phyloP scores from a whole-genome alignment of 1,140 invertebrate species.

The Amphibalanus amphitrite region DNA sequence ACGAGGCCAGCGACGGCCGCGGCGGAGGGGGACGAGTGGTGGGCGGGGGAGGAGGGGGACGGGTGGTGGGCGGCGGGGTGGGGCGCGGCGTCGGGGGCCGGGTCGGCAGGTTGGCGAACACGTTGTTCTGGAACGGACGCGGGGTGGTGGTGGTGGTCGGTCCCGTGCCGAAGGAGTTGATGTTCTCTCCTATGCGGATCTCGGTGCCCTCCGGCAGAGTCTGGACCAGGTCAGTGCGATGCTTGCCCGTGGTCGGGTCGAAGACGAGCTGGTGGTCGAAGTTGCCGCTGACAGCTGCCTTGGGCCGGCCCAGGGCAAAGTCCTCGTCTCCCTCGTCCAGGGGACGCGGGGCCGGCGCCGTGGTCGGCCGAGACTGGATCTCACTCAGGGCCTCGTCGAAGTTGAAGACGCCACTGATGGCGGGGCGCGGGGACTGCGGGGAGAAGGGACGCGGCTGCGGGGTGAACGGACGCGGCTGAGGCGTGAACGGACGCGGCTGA shows the following conservation, averaged over 20 bases:
- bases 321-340: constrained; percentile 14
- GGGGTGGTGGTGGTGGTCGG: not conserved
- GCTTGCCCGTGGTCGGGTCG: constrained; percentile 17
- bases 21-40: not conserved
- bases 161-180: not conserved
- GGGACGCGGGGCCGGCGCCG: constrained; percentile 8
- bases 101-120: too few relatives aligned
- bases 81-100: too few relatives aligned
- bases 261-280: constrained; percentile 18
- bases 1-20: too few relatives aligned
- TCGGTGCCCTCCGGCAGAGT: not conserved
- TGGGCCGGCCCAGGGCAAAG: not conserved
- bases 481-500: too few relatives aligned
- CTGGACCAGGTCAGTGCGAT: not conserved
- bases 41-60: too few relatives aligned
- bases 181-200: not conserved
- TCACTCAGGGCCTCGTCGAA: constrained; percentile 16
- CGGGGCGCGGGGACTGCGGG: not conserved
- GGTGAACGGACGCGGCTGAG: too few relatives aligned
- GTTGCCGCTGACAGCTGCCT: constrained; percentile 7
- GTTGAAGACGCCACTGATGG: constrained; percentile 12
- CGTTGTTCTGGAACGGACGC: not conserved
- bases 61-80: too few relatives aligned
- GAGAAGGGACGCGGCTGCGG: not conserved
- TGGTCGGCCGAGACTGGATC: constrained; percentile 8